Base-by-base conservation (phyloP, 2,888 invertebrate genomes). In the Eristalis arbustorum region DNA sequence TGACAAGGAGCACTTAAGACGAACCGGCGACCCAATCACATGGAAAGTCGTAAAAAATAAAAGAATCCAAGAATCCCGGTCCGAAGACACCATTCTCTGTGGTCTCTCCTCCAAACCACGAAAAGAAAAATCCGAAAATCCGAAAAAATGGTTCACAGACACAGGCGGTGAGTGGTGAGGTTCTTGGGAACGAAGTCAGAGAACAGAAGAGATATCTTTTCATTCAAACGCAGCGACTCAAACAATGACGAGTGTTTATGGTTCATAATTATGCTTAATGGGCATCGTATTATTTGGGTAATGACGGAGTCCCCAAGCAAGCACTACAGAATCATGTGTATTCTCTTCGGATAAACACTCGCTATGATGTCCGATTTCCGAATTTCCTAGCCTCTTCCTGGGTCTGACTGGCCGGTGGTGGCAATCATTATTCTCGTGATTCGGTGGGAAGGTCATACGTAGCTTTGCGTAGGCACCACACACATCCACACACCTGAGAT, bases 261-360 rank as follows among this genome's bases (percentile, higher is more conserved):
- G 87, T 68, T 87, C 83, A 87, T 87, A 87, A 87, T 87, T 87
- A 87, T 83, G 87, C 83, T 87, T 87, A 83, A 87, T 87, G 83
- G 83, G 83, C 87, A 79, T 82, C 83, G 75, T 87, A 83, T 87
- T 83, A 83, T 87, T 83, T 78, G 49, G 82, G 83, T 87, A 83
- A 87, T 83, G 87, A 87, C 75, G 42, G 83, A 63, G 83, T 83
- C 72, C 79, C 87, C 49, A 8, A 18, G 72, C 83, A 34, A 79
- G 59, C 78, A 82, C 69, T 76, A 56, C 66, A 62, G 72, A 84
- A 64, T 81, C 85, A 81, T 77, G 81, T 81, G 67, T 81, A 77
- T 85, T 37, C 37, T 37, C 31, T 78, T 67, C 67, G 57, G 78
- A 75, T 83, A 83, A 87, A 71, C 82, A 82, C 49, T 31, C 57